Conservation (phyloP, 2,113 vertebrate species). For the Patagioenas fasciata region DNA sequence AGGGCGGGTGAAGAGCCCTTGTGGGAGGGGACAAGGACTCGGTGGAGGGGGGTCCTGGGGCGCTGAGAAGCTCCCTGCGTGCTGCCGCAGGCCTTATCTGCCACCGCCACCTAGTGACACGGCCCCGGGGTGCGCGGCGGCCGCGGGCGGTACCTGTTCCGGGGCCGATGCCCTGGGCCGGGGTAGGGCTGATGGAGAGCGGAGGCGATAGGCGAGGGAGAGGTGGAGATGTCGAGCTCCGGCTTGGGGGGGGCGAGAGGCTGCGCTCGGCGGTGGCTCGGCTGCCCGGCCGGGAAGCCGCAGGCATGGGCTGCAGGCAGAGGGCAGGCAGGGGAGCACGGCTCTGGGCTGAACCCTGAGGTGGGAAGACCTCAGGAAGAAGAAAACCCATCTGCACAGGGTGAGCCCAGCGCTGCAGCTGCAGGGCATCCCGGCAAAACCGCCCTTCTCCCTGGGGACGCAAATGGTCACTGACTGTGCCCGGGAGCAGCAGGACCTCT, state of each 20-base stretch:
- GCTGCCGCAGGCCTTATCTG: constrained; percentile 31
- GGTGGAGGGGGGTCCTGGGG: no score
- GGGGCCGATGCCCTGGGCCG: background rate
- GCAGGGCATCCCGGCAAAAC: background rate
- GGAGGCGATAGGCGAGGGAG: rapidly evolving
- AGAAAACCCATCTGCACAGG: background rate
- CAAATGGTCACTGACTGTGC: rapidly evolving
- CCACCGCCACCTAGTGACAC: constrained; percentile 65
- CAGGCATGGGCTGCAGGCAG: background rate
- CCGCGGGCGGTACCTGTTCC: no score
- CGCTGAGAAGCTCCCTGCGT: background rate
- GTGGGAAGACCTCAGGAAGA: background rate
- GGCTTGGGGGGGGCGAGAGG: rapidly evolving
- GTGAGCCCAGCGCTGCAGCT: no score
- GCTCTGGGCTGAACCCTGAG: background rate
- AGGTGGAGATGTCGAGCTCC: background rate
- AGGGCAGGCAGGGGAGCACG: background rate
- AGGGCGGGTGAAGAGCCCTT: background rate
- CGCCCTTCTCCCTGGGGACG: rapidly evolving
- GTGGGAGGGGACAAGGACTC: background rate
- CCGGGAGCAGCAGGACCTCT: background rate
- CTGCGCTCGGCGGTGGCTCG: no score
- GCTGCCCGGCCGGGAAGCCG: background rate
- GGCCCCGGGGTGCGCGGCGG: background rate
- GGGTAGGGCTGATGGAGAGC: background rate